These are phyloP conservation scores for Embiotoca jacksoni DNA, from an alignment of 2,113 vertebrate genomes.

Conservation along the genomic window DNA sequence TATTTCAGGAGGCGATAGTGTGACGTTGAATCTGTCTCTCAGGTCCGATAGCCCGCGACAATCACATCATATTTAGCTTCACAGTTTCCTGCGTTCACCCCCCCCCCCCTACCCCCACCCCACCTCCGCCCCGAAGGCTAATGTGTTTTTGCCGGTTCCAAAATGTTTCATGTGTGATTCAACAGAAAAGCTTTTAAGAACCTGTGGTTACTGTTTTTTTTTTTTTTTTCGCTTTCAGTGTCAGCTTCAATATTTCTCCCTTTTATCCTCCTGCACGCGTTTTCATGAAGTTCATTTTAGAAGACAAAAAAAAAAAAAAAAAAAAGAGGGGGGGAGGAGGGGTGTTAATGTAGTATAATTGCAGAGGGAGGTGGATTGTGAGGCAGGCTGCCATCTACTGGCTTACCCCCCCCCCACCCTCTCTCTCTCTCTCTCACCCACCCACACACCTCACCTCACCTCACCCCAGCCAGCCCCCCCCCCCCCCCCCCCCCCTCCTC, in stretches of 20 bases:
- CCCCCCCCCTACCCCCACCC: too few species aligned
- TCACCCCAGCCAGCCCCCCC: not conserved
- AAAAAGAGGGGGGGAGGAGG: not conserved
- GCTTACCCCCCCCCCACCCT: slow-evolving; percentile 33
- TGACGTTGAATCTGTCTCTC: not conserved
- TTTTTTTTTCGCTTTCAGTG: slow-evolving; percentile 18
- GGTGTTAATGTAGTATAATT: slow-evolving; percentile 47
- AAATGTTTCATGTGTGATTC: slow-evolving; percentile 3
- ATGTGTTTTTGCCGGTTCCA: not conserved
- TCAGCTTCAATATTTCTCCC: not conserved
- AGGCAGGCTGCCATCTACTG: slow-evolving; percentile 81
- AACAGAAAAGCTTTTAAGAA: not conserved
- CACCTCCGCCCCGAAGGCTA: slow-evolving; percentile 6
- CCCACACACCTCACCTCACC: not conserved
- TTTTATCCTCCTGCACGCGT: slow-evolving; percentile 13
- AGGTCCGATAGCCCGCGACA: not conserved
- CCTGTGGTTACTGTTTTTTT: not conserved
- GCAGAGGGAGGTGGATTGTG: slow-evolving; percentile 45
- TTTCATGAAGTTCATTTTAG: slow-evolving; percentile 24
- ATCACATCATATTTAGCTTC: not conserved
- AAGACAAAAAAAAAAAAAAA: slow-evolving; percentile 25
- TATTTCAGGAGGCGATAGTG: not conserved
- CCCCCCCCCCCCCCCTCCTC: not conserved
- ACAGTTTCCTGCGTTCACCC: not conserved
- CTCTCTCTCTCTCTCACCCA: not conserved